Percentiles rank a stretch among this genome's conserved stretches.
phyloP scores from a whole-genome alignment of 2,888 invertebrate genomes.

The Oscheius sp. region DNA sequence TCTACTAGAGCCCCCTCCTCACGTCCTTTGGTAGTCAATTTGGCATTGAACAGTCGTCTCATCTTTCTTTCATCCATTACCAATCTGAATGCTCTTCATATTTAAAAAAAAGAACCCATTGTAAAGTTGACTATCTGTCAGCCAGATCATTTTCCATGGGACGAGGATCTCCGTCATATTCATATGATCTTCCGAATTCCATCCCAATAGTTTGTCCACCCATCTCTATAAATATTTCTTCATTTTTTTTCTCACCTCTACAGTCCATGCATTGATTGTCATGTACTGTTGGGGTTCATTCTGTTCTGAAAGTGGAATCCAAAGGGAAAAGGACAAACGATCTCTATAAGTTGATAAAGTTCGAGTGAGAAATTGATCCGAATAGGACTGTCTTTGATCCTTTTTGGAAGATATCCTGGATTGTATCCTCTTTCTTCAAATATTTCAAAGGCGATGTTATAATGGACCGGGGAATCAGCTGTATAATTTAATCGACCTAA shows the following conservation, averaged over 20 bases:
- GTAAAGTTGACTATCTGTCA: conserved; percentile 62
- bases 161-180: conserved; percentile 58
- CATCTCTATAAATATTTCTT: conserved; percentile 52
- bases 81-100: conserved; percentile 64
- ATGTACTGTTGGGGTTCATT: conserved; percentile 69
- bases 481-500: not conserved
- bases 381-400: conserved; percentile 41
- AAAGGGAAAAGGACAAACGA: conserved; percentile 58
- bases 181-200: conserved; percentile 58
- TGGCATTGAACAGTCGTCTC: conserved; percentile 59
- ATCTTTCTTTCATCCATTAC: conserved; percentile 62
- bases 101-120: conserved; percentile 48
- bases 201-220: conserved; percentile 60
- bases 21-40: conserved; percentile 54
- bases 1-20: conserved; percentile 57
- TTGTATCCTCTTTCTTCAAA: not conserved
- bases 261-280: conserved; percentile 67
- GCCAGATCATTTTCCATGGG: conserved; percentile 55
- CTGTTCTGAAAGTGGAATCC: conserved; percentile 29
- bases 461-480: conserved; percentile 2
- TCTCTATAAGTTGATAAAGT: conserved; percentile 67
- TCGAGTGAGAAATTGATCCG: conserved; percentile 67
- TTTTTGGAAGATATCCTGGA: conserved; percentile 33
- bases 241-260: conserved; percentile 49
- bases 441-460: conserved; percentile 4